Evolutionary conservation across 2,113 vertebrate genomes (phyloP).

Genomic region (Perca fluviatilis): DNA sequence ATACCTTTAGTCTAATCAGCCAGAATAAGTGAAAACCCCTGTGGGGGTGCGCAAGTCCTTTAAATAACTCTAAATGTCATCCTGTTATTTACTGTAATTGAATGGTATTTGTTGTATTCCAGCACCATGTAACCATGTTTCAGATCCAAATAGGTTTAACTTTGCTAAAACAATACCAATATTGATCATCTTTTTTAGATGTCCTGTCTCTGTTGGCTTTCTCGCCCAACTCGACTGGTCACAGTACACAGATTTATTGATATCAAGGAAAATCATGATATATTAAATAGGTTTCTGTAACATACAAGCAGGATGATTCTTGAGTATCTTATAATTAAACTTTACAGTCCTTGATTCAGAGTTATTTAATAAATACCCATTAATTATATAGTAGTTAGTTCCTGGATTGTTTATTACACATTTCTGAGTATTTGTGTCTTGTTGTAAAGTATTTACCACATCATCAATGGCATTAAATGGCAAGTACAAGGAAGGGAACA

Average conservation of each 20-base stretch:
- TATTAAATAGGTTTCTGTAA: neutral
- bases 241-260: neutral
- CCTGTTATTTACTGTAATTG: slow-evolving; percentile 8
- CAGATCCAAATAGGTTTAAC: neutral
- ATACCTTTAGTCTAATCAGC: neutral
- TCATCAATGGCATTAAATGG: neutral
- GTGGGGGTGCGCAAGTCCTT: neutral
- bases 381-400: neutral
- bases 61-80: neutral
- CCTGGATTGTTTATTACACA: neutral
- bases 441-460: neutral
- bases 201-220: neutral
- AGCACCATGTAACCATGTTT: neutral
- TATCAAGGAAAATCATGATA: neutral
- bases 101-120: neutral
- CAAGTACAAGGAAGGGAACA: slow-evolving; percentile 4
- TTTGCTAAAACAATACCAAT: neutral
- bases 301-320: neutral
- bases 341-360: neutral
- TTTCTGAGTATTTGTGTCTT: neutral
- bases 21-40: neutral
- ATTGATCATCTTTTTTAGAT: neutral
- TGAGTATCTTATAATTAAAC: neutral
- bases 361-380: neutral
- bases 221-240: neutral